Conservation (phyloP, 2,113 vertebrate genomes). For the Alligator sinensis region DNA sequence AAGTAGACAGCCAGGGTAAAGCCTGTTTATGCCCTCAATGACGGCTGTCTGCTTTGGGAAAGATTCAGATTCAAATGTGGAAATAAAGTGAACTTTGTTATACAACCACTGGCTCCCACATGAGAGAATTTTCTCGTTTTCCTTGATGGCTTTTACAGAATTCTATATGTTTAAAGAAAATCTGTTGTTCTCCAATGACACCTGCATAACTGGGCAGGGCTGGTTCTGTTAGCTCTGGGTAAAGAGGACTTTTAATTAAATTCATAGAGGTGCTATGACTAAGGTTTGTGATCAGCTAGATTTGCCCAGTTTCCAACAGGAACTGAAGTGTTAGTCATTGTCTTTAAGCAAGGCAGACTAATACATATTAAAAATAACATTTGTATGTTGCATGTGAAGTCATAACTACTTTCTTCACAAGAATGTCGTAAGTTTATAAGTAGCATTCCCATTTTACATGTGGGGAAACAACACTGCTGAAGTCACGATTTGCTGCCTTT, state of each 20-base stretch:
- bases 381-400: background rate
- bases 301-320: background rate
- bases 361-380: background rate
- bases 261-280: background rate
- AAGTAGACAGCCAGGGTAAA: background rate
- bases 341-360: rapidly evolving
- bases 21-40: background rate
- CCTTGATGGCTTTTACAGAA: background rate
- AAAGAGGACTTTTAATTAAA: background rate
- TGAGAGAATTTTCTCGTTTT: background rate
- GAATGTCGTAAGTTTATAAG: background rate
- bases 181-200: background rate
- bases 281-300: background rate
- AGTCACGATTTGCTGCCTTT: no score
- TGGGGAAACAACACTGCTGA: background rate
- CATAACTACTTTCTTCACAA: background rate
- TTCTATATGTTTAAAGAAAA: background rate
- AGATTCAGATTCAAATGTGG: background rate
- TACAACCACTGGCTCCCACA: background rate
- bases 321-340: background rate
- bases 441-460: rapidly evolving
- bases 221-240: background rate
- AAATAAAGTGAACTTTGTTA: background rate
- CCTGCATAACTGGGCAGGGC: background rate
- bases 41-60: rapidly evolving